Evolutionary conservation across 2,888 invertebrate genomes (phyloP).

Genomic region (Leptura quadrifasciata): DNA sequence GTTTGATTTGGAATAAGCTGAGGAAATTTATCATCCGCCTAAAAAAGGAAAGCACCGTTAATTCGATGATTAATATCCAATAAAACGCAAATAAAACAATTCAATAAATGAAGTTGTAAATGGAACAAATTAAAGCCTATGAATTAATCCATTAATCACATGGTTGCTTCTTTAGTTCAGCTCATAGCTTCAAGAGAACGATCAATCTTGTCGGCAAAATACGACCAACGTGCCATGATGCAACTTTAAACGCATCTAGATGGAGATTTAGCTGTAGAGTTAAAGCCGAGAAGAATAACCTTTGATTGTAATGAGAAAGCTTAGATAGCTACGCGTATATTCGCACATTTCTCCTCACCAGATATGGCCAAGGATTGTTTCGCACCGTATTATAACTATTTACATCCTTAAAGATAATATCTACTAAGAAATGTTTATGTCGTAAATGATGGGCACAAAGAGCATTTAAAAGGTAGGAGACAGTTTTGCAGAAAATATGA

Average conservation of each 20-base stretch:
- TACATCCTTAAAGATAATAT: slow-evolving; percentile 11
- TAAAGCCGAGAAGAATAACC: slow-evolving; percentile 18
- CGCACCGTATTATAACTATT: slow-evolving; percentile 14
- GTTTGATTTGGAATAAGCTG: too few relatives aligned
- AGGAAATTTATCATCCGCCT: neutral
- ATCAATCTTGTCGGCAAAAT: slow-evolving; percentile 26
- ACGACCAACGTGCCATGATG: slow-evolving; percentile 22
- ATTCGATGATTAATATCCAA: slow-evolving; percentile 7
- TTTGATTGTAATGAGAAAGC: slow-evolving; percentile 28
- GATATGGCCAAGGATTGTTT: slow-evolving; percentile 8
- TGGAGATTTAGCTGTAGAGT: slow-evolving; percentile 11
- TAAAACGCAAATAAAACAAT: slow-evolving; percentile 19
- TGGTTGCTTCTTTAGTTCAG: slow-evolving; percentile 25
- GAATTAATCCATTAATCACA: slow-evolving; percentile 30
- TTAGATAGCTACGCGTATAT: slow-evolving; percentile 13
- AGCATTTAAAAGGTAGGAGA: neutral
- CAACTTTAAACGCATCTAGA: slow-evolving; percentile 27
- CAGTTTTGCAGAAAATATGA: too few relatives aligned
- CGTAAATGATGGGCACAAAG: neutral
- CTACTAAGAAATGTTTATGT: neutral
- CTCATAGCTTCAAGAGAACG: slow-evolving; percentile 16
- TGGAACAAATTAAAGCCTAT: slow-evolving; percentile 9
- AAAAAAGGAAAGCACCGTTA: slow-evolving; percentile 18
- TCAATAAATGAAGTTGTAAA: slow-evolving; percentile 26
- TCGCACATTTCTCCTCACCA: slow-evolving; percentile 32